Evolutionary conservation across 2,888 invertebrate genomes (phyloP).

Genomic region (Pecten maximus): DNA sequence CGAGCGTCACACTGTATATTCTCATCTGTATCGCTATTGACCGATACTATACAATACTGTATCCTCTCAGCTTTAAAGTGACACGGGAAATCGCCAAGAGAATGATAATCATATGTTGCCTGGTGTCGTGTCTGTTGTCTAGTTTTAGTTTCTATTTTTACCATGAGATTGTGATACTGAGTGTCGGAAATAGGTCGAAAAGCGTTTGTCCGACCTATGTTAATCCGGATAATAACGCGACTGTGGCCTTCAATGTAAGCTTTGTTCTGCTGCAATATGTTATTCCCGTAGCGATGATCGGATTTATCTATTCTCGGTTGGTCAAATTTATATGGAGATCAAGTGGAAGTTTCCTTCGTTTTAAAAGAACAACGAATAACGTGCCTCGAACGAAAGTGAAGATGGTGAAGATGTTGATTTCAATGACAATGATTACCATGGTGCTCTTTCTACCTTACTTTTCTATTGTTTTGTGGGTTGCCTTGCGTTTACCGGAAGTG

Average conservation of each 20-base stretch:
- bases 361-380: slow-evolving; percentile 75
- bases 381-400: slow-evolving; percentile 80
- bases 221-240: slow-evolving; percentile 60
- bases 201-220: slow-evolving; percentile 68
- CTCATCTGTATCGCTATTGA: slow-evolving; percentile 77
- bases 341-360: slow-evolving; percentile 59
- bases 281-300: slow-evolving; percentile 67
- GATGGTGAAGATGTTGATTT: slow-evolving; percentile 80
- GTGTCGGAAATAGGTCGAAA: slow-evolving; percentile 34
- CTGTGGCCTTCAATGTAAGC: slow-evolving; percentile 64
- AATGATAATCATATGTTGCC: slow-evolving; percentile 73
- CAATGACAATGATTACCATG: slow-evolving; percentile 65
- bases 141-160: slow-evolving; percentile 74
- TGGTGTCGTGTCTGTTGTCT: slow-evolving; percentile 64
- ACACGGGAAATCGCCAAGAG: slow-evolving; percentile 77
- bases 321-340: slow-evolving; percentile 75
- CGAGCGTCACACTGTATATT: slow-evolving; percentile 69
- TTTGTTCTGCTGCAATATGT: slow-evolving; percentile 65
- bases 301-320: slow-evolving; percentile 69
- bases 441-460: slow-evolving; percentile 68
- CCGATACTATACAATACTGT: slow-evolving; percentile 81
- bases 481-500: slow-evolving; percentile 50
- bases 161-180: slow-evolving; percentile 50
- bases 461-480: slow-evolving; percentile 66
- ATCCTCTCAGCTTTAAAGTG: slow-evolving; percentile 81